Evolutionary conservation across 1,140 invertebrate species (phyloP).

Genomic region (Drosophila teissieri): DNA sequence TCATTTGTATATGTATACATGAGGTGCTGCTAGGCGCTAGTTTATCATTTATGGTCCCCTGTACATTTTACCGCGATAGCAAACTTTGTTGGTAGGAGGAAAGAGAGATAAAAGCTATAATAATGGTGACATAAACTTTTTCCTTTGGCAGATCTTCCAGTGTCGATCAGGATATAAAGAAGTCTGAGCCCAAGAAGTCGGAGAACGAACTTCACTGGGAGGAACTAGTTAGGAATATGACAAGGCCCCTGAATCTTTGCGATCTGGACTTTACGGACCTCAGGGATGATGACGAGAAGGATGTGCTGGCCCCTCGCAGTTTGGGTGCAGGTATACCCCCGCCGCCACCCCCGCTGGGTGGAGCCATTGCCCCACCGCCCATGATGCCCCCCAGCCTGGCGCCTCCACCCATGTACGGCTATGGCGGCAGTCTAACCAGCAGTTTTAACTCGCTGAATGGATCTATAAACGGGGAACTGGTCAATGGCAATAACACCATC

Average conservation of each 20-base stretch:
- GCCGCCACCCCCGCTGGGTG: constrained; percentile 87
- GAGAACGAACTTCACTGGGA: constrained; percentile 98
- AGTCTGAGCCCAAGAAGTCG: constrained; percentile 89
- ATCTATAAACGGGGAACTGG: constrained; percentile 80
- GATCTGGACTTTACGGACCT: constrained; percentile 98
- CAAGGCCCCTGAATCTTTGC: constrained; percentile 94
- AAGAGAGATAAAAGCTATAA: constrained; percentile 22
- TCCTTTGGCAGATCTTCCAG: constrained; percentile 80
- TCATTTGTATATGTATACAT: constrained; percentile 5
- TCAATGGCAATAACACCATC: constrained; percentile 85
- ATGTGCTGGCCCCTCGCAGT: constrained; percentile 87
- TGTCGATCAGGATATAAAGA: constrained; percentile 86
- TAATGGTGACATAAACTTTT: constrained; percentile 4
- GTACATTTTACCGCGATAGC: constrained; percentile 4
- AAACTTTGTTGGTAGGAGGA: constrained; percentile 14
- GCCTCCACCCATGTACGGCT: constrained; percentile 85
- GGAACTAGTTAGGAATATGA: constrained; percentile 92
- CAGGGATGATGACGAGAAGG: constrained; percentile 90
- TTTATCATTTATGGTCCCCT: constrained; percentile 29
- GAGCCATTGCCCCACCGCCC: constrained; percentile 83
- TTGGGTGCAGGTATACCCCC: constrained; percentile 88
- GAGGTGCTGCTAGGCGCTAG: constrained; percentile 2
- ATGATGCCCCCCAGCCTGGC: constrained; percentile 80
- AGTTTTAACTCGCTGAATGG: constrained; percentile 83
- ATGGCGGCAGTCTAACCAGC: constrained; percentile 77